Conservation (phyloP, 1,140 invertebrate species). For the Psilanteris sp. region DNA sequence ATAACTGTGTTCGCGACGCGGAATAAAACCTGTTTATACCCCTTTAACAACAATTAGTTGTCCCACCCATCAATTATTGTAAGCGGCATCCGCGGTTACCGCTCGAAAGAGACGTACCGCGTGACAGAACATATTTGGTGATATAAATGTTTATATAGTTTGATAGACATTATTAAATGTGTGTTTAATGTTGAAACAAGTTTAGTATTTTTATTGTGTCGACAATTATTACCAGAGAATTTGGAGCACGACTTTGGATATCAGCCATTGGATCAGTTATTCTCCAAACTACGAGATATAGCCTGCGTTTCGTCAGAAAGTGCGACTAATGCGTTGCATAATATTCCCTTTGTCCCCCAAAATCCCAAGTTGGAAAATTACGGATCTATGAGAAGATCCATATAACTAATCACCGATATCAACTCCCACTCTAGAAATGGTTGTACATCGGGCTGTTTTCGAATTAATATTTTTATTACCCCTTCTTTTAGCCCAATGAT, state of each 20-base stretch:
- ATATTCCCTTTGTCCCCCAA: slow-evolving; percentile 97
- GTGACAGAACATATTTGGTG: too few species aligned
- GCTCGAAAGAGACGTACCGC: too few species aligned
- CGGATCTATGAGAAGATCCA: slow-evolving; percentile 91
- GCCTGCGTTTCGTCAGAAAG: slow-evolving; percentile 96
- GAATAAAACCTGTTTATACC: too few species aligned
- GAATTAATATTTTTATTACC: slow-evolving; percentile 90
- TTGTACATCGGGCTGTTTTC: slow-evolving; percentile 87
- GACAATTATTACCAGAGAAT: slow-evolving; percentile 95
- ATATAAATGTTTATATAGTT: too few species aligned
- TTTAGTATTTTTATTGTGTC: too few species aligned
- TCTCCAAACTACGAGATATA: slow-evolving; percentile 97
- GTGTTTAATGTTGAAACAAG: too few species aligned
- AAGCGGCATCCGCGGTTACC: too few species aligned
- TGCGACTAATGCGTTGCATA: slow-evolving; percentile 99
- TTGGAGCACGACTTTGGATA: slow-evolving; percentile 95
- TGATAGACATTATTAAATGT: too few species aligned
- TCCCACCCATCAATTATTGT: too few species aligned
- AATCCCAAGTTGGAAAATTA: slow-evolving; percentile 99
- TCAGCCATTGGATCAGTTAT: slow-evolving; percentile 97
- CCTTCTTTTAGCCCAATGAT: slow-evolving; percentile 97
- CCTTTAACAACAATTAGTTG: too few species aligned
- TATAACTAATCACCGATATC: slow-evolving; percentile 97
- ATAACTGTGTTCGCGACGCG: too few species aligned
- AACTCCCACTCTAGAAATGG: slow-evolving; percentile 96